Conservation (phyloP, 2,797 vertebrate species). For the Malurus splendens region DNA sequence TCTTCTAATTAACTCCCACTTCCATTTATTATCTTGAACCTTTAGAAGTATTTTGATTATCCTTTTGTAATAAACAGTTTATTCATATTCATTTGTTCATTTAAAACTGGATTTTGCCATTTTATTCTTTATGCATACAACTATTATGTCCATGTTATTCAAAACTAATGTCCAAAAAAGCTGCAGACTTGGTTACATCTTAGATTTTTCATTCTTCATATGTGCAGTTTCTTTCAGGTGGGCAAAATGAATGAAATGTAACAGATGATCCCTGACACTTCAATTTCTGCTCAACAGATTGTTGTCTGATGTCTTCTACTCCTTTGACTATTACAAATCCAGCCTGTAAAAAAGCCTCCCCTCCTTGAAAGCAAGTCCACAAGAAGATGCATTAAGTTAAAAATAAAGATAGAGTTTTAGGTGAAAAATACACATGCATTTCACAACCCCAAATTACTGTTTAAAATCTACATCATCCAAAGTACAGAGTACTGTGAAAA, state of each 20-base stretch:
- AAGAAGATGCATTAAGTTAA: not conserved
- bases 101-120: not conserved
- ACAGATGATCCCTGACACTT: not conserved
- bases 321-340: not conserved
- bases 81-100: not conserved
- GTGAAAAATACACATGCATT: not conserved
- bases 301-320: not conserved
- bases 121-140: not conserved
- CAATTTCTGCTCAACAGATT: not conserved
- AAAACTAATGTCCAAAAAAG: not conserved
- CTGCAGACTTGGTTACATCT: not conserved
- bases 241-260: not conserved
- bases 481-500: not conserved
- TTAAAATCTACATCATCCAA: not conserved
- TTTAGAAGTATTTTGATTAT: not conserved
- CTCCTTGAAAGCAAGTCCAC: not conserved
- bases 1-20: not conserved
- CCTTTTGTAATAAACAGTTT: not conserved
- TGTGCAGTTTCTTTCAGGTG: not conserved
- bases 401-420: not conserved
- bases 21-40: not conserved
- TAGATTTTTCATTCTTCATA: not conserved
- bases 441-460: accelerated
- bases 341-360: not conserved
- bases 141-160: not conserved